Evolutionary conservation across 2,888 invertebrate species (phyloP).

Genomic region (Pollenia angustigena): DNA sequence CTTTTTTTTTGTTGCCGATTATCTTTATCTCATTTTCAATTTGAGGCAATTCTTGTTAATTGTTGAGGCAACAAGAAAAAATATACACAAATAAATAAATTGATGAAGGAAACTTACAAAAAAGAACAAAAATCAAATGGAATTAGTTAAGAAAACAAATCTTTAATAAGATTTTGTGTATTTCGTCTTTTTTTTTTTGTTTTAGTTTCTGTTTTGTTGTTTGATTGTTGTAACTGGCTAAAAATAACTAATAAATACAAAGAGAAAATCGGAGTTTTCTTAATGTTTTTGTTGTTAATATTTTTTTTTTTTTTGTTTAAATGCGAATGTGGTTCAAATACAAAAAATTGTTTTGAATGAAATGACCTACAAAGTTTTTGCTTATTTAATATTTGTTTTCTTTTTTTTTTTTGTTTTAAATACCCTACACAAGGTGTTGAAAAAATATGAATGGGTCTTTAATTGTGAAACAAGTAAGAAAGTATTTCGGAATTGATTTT

Average conservation of each 20-base stretch:
- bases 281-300: constrained; percentile 1
- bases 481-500: no score
- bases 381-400: neutral
- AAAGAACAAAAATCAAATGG: constrained; percentile 28
- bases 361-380: constrained; percentile 40
- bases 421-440: no score
- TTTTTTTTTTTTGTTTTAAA: no score
- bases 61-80: constrained; percentile 29
- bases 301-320: neutral
- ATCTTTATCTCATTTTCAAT: constrained; percentile 13
- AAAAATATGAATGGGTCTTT: no score
- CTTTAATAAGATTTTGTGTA: constrained; percentile 35
- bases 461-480: no score
- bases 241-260: neutral
- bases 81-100: constrained; percentile 6
- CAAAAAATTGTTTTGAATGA: constrained; percentile 14
- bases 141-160: constrained; percentile 56
- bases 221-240: neutral
- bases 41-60: constrained; percentile 49
- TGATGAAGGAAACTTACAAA: constrained; percentile 1
- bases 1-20: constrained; percentile 17
- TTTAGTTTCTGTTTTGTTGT: neutral
- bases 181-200: neutral
- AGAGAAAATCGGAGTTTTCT: neutral
- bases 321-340: no score